Conservation (phyloP, 2,113 vertebrate genomes). For the Neoarius graeffei region DNA sequence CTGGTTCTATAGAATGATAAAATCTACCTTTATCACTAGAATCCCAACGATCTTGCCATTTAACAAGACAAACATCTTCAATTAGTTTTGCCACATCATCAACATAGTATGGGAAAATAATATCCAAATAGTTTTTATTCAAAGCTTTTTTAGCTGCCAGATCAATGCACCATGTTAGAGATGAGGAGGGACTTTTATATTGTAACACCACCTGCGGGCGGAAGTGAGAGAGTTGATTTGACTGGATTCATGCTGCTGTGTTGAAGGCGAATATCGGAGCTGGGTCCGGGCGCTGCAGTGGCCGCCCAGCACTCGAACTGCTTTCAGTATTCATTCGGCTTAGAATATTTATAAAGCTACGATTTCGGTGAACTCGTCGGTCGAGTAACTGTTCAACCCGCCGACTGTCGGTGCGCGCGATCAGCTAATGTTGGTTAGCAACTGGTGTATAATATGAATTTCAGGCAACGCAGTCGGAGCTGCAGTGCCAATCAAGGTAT, state of each 20-base stretch:
- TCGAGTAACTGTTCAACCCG: not conserved
- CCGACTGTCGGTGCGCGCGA: not conserved
- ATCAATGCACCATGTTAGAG: no score
- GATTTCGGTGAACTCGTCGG: not conserved
- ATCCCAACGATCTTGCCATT: no score
- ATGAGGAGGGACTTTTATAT: slow-evolving; percentile 41
- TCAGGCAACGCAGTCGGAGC: slow-evolving; percentile 20
- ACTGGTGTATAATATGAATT: slow-evolving; percentile 26
- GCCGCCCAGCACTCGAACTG: slow-evolving; percentile 27
- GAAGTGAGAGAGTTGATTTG: slow-evolving; percentile 9
- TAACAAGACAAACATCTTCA: no score
- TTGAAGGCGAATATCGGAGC: slow-evolving; percentile 45
- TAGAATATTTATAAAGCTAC: not conserved
- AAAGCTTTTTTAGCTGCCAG: no score
- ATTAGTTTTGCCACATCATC: no score
- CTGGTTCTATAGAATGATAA: no score
- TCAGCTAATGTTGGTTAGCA: slow-evolving; percentile 37
- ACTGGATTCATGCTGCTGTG: slow-evolving; percentile 26
- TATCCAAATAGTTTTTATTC: no score
- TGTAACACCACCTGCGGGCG: slow-evolving; percentile 20
- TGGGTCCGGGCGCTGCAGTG: slow-evolving; percentile 47
- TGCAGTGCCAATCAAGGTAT: slow-evolving; percentile 1
- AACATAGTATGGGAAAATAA: no score
- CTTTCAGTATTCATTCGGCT: not conserved
- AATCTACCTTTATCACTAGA: no score